These are phyloP conservation scores for Stratiolaelaps scimitus DNA, from an alignment of 1,140 invertebrate genomes.

Conservation along the genomic window DNA sequence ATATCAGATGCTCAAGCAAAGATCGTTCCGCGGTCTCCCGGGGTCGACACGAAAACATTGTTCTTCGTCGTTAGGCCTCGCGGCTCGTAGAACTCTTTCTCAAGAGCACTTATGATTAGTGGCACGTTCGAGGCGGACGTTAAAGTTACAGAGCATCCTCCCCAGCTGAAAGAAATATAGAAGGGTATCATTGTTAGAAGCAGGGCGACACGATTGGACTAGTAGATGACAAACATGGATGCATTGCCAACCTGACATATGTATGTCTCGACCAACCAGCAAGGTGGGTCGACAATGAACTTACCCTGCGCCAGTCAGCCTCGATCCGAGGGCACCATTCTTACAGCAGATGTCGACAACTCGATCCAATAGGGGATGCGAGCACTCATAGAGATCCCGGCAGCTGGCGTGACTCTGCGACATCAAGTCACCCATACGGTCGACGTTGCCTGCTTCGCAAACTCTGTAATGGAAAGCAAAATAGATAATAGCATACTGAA, in stretches of 20 bases:
- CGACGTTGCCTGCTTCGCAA: slow-evolving; percentile 42
- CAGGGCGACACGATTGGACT: neutral
- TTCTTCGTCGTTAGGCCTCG: slow-evolving; percentile 36
- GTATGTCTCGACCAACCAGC: neutral
- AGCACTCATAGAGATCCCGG: slow-evolving; percentile 77
- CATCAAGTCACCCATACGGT: slow-evolving; percentile 68
- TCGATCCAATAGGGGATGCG: slow-evolving; percentile 70
- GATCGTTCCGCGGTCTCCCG: neutral
- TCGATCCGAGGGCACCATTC: slow-evolving; percentile 60
- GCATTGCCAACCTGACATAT: neutral
- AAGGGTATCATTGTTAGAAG: neutral
- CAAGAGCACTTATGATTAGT: slow-evolving; percentile 56
- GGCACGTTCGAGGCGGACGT: slow-evolving; percentile 53
- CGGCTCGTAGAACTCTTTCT: slow-evolving; percentile 52
- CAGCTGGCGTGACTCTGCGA: slow-evolving; percentile 73
- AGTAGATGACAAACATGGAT: neutral
- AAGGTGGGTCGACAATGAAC: neutral
- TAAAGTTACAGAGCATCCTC: slow-evolving; percentile 83
- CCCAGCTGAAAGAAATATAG: slow-evolving; percentile 58
- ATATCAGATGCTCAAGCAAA: neutral
- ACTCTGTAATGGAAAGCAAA: neutral
- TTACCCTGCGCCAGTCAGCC: slow-evolving; percentile 76
- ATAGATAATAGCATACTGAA: too few relatives aligned
- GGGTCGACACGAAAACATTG: slow-evolving; percentile 26
- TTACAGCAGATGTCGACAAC: slow-evolving; percentile 63